Evolutionary conservation across 2,888 invertebrate species (phyloP), one percentile per base, ranked within the genome.

Genomic region (Leptopilina drosophilae): DNA sequence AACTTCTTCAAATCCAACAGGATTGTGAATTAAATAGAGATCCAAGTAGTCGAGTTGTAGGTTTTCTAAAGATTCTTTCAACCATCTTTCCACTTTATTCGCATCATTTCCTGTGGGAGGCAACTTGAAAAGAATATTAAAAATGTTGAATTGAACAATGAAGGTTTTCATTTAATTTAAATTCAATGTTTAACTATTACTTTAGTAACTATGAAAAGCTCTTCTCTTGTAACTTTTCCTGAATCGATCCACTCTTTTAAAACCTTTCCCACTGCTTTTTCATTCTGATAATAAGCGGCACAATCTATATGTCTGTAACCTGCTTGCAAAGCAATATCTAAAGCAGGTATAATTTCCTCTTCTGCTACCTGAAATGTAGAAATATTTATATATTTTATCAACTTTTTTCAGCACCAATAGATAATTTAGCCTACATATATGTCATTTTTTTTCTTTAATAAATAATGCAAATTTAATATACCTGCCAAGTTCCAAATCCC

Each of bases 231-330:
- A 1, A 94, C 88, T 88, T 94, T 94, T 77, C 95, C 95, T 6
- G 93, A 93, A 67, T 94, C 94, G 56, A 97, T 91, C 95, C 96
- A 96, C 80, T 94, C 93, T 83, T 94, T 94, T 0, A 97, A 92
- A 0, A 96, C 95, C 64, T 94, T 94, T 0, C 97, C 97, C 84
- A 97, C 94, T 0, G 94, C 94, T 3, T 93, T 93, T 89, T 97
- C 97, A 87, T 97, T 97, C 84, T 94, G 93, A 88, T 97, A 97
- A 7, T 94, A 95, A 7, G 94, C 93, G 0, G 97, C 97, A 0
- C 96, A 94, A 91, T 97, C 97, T 82, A 97, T 96, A 87, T 96
- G 97, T 5, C 97, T 94, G 90, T 97, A 97, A 0, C 97, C 97
- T 64, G 94, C 94, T 84, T 94, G 94, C 67, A 97, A 90, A 0